Evolutionary conservation across 2,797 vertebrate species (phyloP), one percentile per base, ranked within the genome.

Genomic region (Zalophus californianus): DNA sequence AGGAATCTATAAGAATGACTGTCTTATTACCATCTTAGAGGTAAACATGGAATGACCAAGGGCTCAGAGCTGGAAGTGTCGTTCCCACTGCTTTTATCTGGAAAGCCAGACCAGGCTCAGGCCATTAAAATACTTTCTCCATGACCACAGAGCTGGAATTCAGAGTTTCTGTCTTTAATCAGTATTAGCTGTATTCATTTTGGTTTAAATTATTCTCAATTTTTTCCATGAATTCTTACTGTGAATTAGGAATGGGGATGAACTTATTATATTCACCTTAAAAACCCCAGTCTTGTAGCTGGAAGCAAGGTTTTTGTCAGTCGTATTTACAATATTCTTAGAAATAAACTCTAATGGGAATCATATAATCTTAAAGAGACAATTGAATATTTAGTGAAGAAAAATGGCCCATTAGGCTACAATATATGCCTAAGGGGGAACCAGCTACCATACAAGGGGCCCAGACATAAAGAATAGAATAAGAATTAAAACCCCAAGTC

Each of bases 401-500:
- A 91, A 78, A 60, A 35, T 60, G 44, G 50, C 29, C 66, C 38
- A 35, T 38, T 32, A 54, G 83, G 60, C 68, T 25, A 35, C 48
- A 90, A 5, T n/a, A 15, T 50, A 8, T 15, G 86, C 52, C 13
- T 58, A 23, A 21, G 41, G 23, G 48, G 6, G 48, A 72, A 77
- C 14, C 41, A 35, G 58, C 18, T 56, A 38, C 58, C 78, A 7
- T 12, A 58, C 32, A 27, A 2, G 29, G 14, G 15, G 25, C 16
- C 18, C 25, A 44, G 72, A 41, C 77, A 70, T 41, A 41, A 85
- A 72, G 78, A 66, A 23, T 3, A 85, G 62, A 88, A 75, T 32
- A 64, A 72, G 96, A 96, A 95, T 38, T 60, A 62, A 96, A 87
- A 91, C 91, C 77, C 7, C 18, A 86, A 73, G 85, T 83, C 86